phyloP scores from a whole-genome alignment of 2,113 vertebrate genomes.

The Plecotus auritus region DNA sequence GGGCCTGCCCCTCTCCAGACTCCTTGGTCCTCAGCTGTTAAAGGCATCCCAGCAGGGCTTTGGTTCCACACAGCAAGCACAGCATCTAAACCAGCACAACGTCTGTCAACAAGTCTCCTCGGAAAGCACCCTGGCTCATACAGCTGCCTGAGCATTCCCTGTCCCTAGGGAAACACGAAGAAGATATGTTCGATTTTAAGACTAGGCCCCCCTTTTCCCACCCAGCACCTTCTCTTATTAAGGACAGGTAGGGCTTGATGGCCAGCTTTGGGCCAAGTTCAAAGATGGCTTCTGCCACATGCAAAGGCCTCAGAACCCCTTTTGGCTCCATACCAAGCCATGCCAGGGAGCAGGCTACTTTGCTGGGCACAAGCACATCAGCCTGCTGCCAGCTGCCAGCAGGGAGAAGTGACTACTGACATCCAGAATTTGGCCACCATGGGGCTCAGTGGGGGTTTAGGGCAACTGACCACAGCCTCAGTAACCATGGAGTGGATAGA shows the following conservation, averaged over 20 bases:
- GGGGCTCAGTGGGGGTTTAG: not conserved
- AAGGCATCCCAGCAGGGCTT: not conserved
- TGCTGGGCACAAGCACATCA: not conserved
- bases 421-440: not conserved
- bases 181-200: not conserved
- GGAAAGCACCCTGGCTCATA: not conserved
- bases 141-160: not conserved
- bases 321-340: not conserved
- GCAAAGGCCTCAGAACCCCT: too few relatives aligned
- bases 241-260: not conserved
- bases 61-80: not conserved
- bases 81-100: not conserved
- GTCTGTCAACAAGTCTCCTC: not conserved
- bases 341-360: not conserved
- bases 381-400: not conserved
- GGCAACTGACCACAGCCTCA: not conserved
- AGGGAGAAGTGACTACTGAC: not conserved
- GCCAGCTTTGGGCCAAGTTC: not conserved
- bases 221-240: not conserved
- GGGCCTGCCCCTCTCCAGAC: accelerated
- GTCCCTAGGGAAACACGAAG: not conserved
- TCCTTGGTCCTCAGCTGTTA: not conserved
- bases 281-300: not conserved
- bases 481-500: not conserved
- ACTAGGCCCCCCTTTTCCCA: not conserved